Conservation (phyloP, 2,797 vertebrate genomes). For the Oreochromis grahami region DNA sequence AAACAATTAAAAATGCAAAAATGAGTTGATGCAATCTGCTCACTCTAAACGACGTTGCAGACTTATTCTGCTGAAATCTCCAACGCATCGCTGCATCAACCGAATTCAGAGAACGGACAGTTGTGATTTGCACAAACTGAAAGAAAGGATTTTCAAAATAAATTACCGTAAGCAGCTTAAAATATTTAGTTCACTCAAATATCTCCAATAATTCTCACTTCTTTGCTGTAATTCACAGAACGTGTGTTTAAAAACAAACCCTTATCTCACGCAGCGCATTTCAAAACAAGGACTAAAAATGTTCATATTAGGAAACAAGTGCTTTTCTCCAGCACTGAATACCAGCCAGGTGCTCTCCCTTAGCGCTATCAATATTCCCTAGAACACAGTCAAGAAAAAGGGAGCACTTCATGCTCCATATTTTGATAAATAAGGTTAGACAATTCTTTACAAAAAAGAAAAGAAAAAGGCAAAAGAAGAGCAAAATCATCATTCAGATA, state of each 20-base stretch:
- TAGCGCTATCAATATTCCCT: neutral
- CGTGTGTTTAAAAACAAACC: neutral
- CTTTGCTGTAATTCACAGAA: neutral
- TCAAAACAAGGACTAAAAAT: neutral
- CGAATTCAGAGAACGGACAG: neutral
- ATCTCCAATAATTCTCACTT: neutral
- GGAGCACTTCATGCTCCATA: neutral
- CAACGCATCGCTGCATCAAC: neutral
- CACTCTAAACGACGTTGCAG: slow-evolving; percentile 30
- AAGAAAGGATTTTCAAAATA: neutral
- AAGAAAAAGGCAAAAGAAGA: neutral
- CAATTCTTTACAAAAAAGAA: neutral
- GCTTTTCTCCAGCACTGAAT: neutral
- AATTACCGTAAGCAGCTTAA: neutral
- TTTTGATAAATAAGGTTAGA: neutral
- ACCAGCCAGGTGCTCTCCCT: neutral
- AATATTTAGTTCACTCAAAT: neutral
- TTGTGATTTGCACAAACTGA: neutral
- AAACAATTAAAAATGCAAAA: slow-evolving; percentile 74
- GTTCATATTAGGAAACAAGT: neutral
- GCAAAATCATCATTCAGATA: neutral
- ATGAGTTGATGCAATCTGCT: slow-evolving; percentile 66
- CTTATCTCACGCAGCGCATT: neutral
- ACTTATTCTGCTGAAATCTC: slow-evolving; percentile 19
- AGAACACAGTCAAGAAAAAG: neutral